phyloP scores from a whole-genome alignment of 2,888 invertebrate species.

The Epirrita christyi region DNA sequence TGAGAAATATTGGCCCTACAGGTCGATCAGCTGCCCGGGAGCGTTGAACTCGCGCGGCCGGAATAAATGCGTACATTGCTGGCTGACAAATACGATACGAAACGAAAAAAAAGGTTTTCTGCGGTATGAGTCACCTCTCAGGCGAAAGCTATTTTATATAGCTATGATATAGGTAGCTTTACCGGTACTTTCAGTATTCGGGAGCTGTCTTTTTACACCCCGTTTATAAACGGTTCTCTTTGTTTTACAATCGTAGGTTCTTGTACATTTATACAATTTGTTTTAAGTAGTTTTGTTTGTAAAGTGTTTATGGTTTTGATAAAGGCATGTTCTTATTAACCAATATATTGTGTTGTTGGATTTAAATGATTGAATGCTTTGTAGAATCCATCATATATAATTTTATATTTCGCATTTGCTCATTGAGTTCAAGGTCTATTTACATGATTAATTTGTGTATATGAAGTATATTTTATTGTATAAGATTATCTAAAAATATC shows the following conservation, averaged over 20 bases:
- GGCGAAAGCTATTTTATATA: too few species aligned
- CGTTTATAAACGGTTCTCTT: too few species aligned
- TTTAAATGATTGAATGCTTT: background rate
- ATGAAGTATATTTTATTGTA: background rate
- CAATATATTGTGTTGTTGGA: background rate
- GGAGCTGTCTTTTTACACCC: too few species aligned
- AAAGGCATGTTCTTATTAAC: background rate
- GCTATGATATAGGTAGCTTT: too few species aligned
- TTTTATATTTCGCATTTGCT: background rate
- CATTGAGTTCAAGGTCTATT: background rate
- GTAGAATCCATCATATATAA: background rate
- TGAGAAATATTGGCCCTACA: too few species aligned
- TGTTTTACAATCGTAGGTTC: background rate
- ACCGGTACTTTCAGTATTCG: too few species aligned
- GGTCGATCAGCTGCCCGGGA: too few species aligned
- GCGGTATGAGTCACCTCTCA: too few species aligned
- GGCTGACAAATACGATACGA: too few species aligned
- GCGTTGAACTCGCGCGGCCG: too few species aligned
- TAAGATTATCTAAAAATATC: background rate
- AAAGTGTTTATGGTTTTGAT: slow-evolving; percentile 10
- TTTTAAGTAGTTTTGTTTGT: slow-evolving; percentile 2
- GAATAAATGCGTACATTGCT: too few species aligned
- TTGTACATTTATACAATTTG: background rate
- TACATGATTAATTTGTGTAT: background rate
- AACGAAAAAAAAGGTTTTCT: too few species aligned